Evolutionary conservation across 2,797 vertebrate genomes (phyloP).

Genomic region (Poeciliopsis turneri): DNA sequence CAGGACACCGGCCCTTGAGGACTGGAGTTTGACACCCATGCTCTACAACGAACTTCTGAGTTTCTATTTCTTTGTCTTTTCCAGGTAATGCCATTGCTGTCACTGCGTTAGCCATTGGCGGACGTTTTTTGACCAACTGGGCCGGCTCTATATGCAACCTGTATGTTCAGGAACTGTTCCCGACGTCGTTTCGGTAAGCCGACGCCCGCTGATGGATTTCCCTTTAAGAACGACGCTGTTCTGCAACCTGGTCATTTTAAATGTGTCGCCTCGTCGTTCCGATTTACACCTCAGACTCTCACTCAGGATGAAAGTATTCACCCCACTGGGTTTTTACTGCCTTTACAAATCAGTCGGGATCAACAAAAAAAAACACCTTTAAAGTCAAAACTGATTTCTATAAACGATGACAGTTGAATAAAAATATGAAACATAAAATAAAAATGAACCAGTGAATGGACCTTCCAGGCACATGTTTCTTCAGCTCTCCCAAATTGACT

Average conservation of each 20-base stretch:
- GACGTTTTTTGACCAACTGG: slow-evolving; percentile 77
- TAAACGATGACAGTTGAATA: background rate
- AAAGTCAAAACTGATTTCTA: background rate
- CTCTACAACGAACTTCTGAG: background rate
- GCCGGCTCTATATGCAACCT: slow-evolving; percentile 78
- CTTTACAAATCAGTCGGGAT: background rate
- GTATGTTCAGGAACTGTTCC: slow-evolving; percentile 86
- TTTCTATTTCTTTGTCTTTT: slow-evolving; percentile 6
- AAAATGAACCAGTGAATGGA: too few relatives aligned
- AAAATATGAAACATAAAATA: background rate
- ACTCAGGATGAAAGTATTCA: background rate
- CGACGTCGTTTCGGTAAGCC: slow-evolving; percentile 83
- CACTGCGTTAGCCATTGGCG: slow-evolving; percentile 77
- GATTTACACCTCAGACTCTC: too few relatives aligned
- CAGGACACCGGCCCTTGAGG: too few relatives aligned
- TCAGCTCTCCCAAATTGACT: too few relatives aligned
- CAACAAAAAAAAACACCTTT: background rate
- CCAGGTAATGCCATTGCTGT: slow-evolving; percentile 71
- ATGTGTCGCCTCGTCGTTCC: background rate
- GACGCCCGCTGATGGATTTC: background rate
- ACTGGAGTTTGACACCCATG: too few relatives aligned
- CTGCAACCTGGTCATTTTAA: background rate
- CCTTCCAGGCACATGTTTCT: too few relatives aligned
- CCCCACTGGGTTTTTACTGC: background rate
- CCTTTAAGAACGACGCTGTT: background rate